These are phyloP conservation scores for Labeo calbasu DNA, from an alignment of 2,797 vertebrate species.

Conservation along the genomic window DNA sequence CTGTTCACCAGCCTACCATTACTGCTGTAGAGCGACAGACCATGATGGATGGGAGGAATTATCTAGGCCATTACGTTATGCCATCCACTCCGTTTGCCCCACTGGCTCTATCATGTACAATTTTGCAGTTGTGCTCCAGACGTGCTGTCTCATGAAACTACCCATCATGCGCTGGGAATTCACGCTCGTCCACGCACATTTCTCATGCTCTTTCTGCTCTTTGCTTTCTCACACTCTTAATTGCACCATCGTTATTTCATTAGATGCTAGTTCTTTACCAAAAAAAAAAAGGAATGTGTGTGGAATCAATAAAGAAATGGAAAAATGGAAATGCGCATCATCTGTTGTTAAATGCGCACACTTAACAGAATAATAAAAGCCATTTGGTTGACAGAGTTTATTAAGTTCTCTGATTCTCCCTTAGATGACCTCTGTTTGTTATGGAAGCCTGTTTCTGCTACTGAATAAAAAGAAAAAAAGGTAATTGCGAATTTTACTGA, in stretches of 20 bases:
- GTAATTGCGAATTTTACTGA: too few species aligned
- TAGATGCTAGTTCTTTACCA: conserved; percentile 37
- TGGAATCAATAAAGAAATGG: conserved; percentile 38
- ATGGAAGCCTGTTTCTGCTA: too few species aligned
- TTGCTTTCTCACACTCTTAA: conserved; percentile 1
- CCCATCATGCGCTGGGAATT: conserved; percentile 22
- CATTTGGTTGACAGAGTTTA: not conserved
- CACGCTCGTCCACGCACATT: not conserved
- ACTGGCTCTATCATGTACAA: conserved; percentile 23
- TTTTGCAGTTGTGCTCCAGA: conserved; percentile 12
- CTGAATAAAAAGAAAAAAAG: too few species aligned
- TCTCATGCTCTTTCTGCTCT: conserved; percentile 29
- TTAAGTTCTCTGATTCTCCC: not conserved
- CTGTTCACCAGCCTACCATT: conserved; percentile 7
- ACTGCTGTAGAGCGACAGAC: not conserved
- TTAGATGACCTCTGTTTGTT: not conserved
- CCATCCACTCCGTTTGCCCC: conserved; percentile 18
- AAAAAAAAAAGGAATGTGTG: conserved; percentile 8
- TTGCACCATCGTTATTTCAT: conserved; percentile 4
- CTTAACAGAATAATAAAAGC: not conserved
- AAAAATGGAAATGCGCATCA: not conserved
- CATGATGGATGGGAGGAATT: conserved; percentile 43
- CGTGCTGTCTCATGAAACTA: conserved; percentile 13
- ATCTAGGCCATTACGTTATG: conserved; percentile 33
- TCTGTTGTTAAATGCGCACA: not conserved